These are phyloP conservation scores for Patella caerulea DNA, from an alignment of 2,888 invertebrate genomes.

Conservation along the genomic window DNA sequence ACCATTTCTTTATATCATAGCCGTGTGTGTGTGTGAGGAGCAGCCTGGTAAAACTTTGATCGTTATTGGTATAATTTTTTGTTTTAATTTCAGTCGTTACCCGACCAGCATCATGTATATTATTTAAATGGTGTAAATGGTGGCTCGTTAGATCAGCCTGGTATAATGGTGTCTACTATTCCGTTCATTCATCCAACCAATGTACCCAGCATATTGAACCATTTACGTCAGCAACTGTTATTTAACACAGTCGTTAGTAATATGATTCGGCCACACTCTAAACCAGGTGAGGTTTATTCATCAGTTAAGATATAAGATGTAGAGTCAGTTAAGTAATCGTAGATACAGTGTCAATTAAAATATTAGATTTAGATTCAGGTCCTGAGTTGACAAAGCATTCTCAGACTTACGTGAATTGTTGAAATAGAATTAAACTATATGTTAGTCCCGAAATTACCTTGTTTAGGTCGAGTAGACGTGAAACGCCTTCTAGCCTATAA, in stretches of 20 bases:
- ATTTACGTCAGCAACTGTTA: slow-evolving; percentile 89
- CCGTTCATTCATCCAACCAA: slow-evolving; percentile 95
- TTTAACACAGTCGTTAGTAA: slow-evolving; percentile 91
- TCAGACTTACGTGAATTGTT: no score
- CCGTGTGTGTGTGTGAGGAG: no score
- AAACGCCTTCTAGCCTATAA: no score
- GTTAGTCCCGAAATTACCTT: no score
- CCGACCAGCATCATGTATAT: slow-evolving; percentile 94
- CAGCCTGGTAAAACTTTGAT: no score
- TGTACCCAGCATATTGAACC: slow-evolving; percentile 87
- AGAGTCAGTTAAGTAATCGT: no score
- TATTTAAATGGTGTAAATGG: slow-evolving; percentile 84
- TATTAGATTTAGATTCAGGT: no score
- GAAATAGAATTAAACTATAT: no score
- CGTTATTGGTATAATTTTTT: not conserved
- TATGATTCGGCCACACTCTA: slow-evolving; percentile 87
- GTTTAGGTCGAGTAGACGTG: no score
- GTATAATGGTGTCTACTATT: slow-evolving; percentile 83
- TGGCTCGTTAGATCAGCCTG: slow-evolving; percentile 76
- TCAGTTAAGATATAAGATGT: not conserved
- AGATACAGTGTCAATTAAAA: no score
- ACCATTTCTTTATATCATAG: no score
- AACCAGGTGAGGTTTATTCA: slow-evolving; percentile 77
- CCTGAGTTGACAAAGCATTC: no score
- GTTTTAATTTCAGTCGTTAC: slow-evolving; percentile 79